A percentile compares a stretch with the other conserved stretches of the same genome.
These are phyloP conservation scores for Channallabes apus DNA, from an alignment of 2,797 vertebrate genomes.

Conservation along the genomic window DNA sequence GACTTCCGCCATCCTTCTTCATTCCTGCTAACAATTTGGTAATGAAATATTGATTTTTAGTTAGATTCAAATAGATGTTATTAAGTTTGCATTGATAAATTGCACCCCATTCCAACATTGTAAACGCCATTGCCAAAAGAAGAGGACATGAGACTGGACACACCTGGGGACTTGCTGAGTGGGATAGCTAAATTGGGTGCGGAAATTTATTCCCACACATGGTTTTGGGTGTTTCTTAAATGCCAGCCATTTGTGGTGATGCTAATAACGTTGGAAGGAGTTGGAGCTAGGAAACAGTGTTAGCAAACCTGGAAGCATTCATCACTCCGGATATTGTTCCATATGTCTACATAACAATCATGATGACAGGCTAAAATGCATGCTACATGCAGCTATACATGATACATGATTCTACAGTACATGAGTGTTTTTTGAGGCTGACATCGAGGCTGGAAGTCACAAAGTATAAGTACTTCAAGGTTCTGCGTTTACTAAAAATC, in stretches of 20 bases:
- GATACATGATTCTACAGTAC: neutral
- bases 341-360: slow-evolving; percentile 30
- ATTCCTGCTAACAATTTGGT: slow-evolving; percentile 99
- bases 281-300: slow-evolving; percentile 19
- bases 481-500: neutral
- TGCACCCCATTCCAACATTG: slow-evolving; percentile 80
- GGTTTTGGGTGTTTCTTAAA: slow-evolving; percentile 49
- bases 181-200: slow-evolving; percentile 69
- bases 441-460: neutral
- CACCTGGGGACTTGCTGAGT: slow-evolving; percentile 86
- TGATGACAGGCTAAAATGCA: slow-evolving; percentile 17
- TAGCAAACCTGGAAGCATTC: slow-evolving; percentile 25
- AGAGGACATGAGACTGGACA: slow-evolving; percentile 74
- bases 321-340: slow-evolving; percentile 20
- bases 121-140: slow-evolving; percentile 88
- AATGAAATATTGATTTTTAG: slow-evolving; percentile 99
- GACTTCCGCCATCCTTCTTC: slow-evolving; percentile 99
- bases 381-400: neutral
- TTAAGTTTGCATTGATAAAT: slow-evolving; percentile 99
- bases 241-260: slow-evolving; percentile 56
- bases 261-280: slow-evolving; percentile 29
- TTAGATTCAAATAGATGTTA: slow-evolving; percentile 99
- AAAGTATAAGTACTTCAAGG: neutral
- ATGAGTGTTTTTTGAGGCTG: neutral
- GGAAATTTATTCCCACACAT: neutral